Conservation (phyloP, 35 echinoderm and acorn worm genomes). For the Acanthaster planci region DNA sequence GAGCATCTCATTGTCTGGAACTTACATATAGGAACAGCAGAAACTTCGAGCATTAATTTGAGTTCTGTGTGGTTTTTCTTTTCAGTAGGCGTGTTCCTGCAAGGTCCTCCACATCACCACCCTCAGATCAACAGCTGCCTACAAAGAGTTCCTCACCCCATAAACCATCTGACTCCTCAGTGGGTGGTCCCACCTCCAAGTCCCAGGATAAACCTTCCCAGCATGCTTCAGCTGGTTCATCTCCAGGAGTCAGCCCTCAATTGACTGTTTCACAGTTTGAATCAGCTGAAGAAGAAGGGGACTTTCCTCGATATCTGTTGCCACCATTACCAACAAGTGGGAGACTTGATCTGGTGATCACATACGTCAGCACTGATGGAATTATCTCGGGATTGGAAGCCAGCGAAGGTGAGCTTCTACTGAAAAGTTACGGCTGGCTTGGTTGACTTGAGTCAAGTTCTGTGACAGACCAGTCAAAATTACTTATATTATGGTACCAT, state of each 20-base stretch:
- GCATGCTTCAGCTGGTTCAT: neutral
- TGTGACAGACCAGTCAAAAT: no score
- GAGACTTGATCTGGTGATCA: constrained; percentile 45
- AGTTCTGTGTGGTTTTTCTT: no score
- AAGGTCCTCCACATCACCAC: no score
- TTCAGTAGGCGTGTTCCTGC: no score
- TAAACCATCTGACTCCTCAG: neutral
- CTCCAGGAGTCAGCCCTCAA: neutral
- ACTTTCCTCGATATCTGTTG: constrained; percentile 35
- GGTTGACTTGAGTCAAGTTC: no score
- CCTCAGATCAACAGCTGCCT: no score
- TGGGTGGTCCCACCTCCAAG: neutral
- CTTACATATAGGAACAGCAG: no score
- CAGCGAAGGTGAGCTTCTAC: constrained; percentile 53
- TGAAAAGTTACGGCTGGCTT: no score
- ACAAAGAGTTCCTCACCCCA: no score
- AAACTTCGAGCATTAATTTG: no score
- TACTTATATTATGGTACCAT: no score
- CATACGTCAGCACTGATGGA: constrained; percentile 63
- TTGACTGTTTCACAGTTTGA: neutral
- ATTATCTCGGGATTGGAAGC: constrained; percentile 69
- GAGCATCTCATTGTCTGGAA: no score
- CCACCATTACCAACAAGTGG: constrained; percentile 36
- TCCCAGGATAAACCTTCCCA: neutral
- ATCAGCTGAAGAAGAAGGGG: neutral